Base-by-base conservation (phyloP, 2,888 invertebrate genomes). In the Lasioglossum marginatum region DNA sequence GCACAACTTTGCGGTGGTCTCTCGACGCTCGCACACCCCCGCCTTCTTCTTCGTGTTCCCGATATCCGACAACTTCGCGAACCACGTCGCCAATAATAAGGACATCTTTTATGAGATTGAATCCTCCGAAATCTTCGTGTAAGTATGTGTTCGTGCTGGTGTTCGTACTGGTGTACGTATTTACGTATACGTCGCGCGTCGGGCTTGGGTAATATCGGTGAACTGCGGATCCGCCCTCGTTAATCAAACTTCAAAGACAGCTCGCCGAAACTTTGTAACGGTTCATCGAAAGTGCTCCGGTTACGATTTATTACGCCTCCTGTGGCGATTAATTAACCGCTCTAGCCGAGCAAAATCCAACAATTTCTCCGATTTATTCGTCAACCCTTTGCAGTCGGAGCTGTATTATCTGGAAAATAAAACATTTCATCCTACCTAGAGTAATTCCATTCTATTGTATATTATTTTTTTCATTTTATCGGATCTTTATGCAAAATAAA, bases 1-100 rank as follows among this genome's bases (percentile, higher is more conserved):
- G 80, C 80, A 52, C 57, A 57, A 74, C 88, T 80, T 82, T 16
- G 85, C 80, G 90, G 88, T 88, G 90, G 90, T 90, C 89, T 60
- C 89, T 37, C 63, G 43, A 12, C 57, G n/a, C 57, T 52, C 45
- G 16, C 31, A 43, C 76, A 48, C 8, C n/a, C 73, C 27, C 71
- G 23, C 68, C 34, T 5, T 19, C 66, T 34, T n/a, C 57, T 68
- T 14, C 27, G 19, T 14, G 31, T 60, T 34, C 37, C 52, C 74
- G 2, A 75, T 77, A 72, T 40, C 60, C 57, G 40, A 45, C 27
- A 45, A 79, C 37, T n/a, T 48, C 27, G 10, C n/a, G 3, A 43
- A 2, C 34, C 16, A 70, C 40, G 70, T 52, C n/a, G 16, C 12
- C 77, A 4, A 34, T 45, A 43, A 81, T 52, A 43, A 72, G 72